phyloP scores from a whole-genome alignment of 2,113 vertebrate species.

The Alethe diademata region DNA sequence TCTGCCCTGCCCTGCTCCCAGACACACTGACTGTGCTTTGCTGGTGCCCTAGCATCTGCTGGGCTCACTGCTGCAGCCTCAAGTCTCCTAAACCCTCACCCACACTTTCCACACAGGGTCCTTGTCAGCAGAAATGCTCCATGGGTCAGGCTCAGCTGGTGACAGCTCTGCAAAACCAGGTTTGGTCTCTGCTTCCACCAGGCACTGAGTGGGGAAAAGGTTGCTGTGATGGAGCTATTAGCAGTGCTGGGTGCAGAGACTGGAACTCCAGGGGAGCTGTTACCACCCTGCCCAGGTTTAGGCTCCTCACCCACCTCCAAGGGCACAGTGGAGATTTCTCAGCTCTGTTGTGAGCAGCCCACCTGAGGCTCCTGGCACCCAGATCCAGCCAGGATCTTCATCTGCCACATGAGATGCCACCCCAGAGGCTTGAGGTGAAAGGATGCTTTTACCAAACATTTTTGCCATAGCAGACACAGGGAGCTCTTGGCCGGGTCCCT shows the following conservation, averaged over 20 bases:
- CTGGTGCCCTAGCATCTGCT: neutral
- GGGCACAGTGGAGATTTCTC: neutral
- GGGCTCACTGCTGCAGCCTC: neutral
- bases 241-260: fast-evolving
- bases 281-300: neutral
- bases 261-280: neutral
- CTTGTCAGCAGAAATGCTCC: fast-evolving
- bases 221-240: fast-evolving
- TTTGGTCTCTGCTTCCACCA: neutral
- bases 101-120: fast-evolving
- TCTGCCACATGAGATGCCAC: neutral
- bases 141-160: neutral
- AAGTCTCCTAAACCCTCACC: neutral
- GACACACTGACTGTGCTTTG: fast-evolving
- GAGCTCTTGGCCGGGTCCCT: neutral
- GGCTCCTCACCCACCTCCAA: neutral
- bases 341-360: neutral
- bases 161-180: neutral
- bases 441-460: constrained; percentile 1
- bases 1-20: neutral
- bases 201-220: neutral
- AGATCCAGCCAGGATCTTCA: neutral
- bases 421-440: neutral
- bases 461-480: constrained; percentile 5
- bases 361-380: fast-evolving